Evolutionary conservation across 35 echinoderm and acorn worm genomes (phyloP).

Genomic region (Nesometra sesokonis): DNA sequence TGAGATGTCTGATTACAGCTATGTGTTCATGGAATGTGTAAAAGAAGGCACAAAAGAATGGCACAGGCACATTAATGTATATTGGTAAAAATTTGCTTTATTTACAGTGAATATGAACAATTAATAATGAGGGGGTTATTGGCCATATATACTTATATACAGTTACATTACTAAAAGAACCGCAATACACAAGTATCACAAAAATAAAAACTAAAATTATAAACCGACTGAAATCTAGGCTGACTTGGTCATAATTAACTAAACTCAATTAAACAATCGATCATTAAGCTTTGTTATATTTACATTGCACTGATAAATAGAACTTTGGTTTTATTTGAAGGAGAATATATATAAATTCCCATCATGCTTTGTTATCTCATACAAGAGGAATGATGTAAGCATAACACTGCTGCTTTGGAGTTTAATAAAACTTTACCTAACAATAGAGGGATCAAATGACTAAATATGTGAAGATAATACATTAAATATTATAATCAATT

Average conservation of each 20-base stretch:
- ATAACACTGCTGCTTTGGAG: background rate
- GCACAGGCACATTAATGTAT: background rate
- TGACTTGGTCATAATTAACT: background rate
- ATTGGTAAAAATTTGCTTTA: background rate
- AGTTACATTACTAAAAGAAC: background rate
- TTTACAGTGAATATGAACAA: constrained; percentile 1
- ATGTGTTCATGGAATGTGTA: too few species aligned
- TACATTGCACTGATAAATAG: background rate
- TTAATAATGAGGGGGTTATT: background rate
- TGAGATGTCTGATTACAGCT: too few species aligned
- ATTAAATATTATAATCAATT: too few species aligned
- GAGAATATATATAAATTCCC: background rate
- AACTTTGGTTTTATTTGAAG: background rate
- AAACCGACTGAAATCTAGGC: background rate
- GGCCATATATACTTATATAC: background rate
- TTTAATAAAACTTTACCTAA: background rate
- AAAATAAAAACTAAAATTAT: background rate
- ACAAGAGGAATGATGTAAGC: background rate
- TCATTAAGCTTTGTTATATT: background rate
- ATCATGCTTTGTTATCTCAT: background rate
- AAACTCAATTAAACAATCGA: background rate
- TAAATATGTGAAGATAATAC: too few species aligned
- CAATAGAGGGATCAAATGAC: background rate
- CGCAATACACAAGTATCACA: background rate
- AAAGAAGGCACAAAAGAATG: too few species aligned